Evolutionary conservation across 2,888 invertebrate species (phyloP), one percentile per base, ranked within the genome.

Genomic region (Hoplodrina blanda): DNA sequence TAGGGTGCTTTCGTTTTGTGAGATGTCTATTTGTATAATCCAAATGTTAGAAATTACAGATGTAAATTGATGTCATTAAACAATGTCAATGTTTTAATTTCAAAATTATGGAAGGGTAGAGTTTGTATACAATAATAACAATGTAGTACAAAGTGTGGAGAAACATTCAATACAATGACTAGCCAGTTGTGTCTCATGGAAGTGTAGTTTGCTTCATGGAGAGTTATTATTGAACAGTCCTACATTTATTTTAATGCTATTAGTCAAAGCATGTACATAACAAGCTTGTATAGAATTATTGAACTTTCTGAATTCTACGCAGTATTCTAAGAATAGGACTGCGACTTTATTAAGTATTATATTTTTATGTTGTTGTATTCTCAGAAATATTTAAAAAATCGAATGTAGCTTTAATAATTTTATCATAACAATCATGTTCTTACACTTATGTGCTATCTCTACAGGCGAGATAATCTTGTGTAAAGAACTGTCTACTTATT

Each of bases 1-100:
- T 25, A 55, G 62, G 37, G 63, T 80, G 50, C 33, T 77, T 75
- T 80, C 6, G 44, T 69, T 75, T 41, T 62, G 25, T 64, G 41
- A 33, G 54, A 70, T 46, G 4, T 70, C 52, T 71, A 56, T 65
- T 63, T 63, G 44, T 56, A 25, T 76, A 25, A 63, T 66, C 37
- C 19, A 57, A 61, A 63, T 63, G 11, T 71, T 55, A 56, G 44
- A 25, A 63, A 19, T 56, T 57, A 54, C 33, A 41, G 53, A 20
- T 65, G 19, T 59, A 49, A 60, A 73, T 79, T 63, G 46, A 57
- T 61, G 49, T 50, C 49, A 20, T n/a, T 49, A 55, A 53, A 52
- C 54, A 60, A 53, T 57, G 52, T 20, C 54, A 62, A 59, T 53
- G 33, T 63, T 50, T 56, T 53, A 20, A 61, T 44, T 69, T 20